A percentile compares a stretch with the other conserved stretches of the same genome.
Conservation (phyloP, 2,113 vertebrate species). For the Phalacrocorax aristotelis region DNA sequence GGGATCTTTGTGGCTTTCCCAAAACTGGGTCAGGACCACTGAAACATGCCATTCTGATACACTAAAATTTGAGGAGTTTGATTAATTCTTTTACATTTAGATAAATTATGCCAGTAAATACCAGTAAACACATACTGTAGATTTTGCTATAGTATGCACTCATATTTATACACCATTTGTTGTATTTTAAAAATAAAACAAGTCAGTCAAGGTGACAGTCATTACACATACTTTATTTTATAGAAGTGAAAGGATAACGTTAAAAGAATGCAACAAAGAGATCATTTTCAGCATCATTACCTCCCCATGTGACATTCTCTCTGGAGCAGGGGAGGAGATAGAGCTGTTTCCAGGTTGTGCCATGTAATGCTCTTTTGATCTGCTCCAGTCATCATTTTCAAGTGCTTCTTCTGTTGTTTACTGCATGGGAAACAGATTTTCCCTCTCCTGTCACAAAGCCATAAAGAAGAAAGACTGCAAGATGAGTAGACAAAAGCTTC, state of each 20-base stretch:
- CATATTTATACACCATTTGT: neutral
- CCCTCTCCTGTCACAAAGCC: neutral
- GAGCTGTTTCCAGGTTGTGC: neutral
- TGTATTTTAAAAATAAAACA: neutral
- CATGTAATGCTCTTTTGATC: neutral
- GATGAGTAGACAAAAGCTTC: neutral
- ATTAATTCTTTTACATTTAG: neutral
- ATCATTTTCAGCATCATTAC: neutral
- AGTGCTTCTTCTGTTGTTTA: neutral
- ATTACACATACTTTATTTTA: neutral
- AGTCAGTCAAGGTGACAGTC: neutral
- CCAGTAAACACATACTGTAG: neutral
- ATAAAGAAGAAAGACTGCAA: neutral
- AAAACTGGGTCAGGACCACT: neutral
- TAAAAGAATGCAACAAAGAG: neutral
- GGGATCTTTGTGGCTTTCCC: neutral
- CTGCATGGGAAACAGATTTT: neutral
- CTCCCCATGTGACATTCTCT: rapidly evolving
- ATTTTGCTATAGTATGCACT: neutral
- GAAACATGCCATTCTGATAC: neutral
- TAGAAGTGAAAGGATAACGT: neutral
- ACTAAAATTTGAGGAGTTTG: neutral
- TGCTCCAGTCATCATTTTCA: neutral
- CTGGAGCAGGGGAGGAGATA: neutral
- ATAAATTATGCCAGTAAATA: neutral